Base-by-base conservation (phyloP, 2,113 vertebrate genomes). In the Neotragus pygmaeus region DNA sequence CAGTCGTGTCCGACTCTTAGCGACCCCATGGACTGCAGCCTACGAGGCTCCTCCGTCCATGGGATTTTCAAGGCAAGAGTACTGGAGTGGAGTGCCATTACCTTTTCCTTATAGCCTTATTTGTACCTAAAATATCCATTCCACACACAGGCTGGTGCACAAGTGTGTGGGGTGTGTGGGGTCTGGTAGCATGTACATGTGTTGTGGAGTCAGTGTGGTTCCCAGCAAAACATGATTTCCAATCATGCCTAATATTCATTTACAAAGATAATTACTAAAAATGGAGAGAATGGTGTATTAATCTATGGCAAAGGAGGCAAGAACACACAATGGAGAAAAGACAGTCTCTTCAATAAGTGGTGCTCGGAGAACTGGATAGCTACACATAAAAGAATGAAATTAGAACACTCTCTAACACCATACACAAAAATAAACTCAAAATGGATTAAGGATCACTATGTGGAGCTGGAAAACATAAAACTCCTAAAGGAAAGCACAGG, bases 251-350 rank as follows among this genome's bases (percentile, higher is more conserved):
- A 57, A 87, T 77, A 90, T 78, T 57, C 39, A 64, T 17, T 82
- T 62, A 87, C 33, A 70, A 82, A 95, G 17, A 51, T 21, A 97
- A 89, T 58, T 62, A 30, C 45, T 47, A 89, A 58, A 53, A 78
- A 60, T 36, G 53, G 27, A 94, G 13, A 75, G 12, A 60, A 88
- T 62, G 5, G 33, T 25, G 49, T 49, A 81, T 81, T 80, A 80
- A 49, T n/a, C 77, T 80, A 53, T 36, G 78, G 33, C 49, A 4
- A 53, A 81, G 33, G 33, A 81, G 6, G 78, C 33, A n/a, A n/a
- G 33, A 81, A 53, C 21, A n/a, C 19, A n/a, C 49, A 81, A 25
- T n/a, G 6, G 33, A 81, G 33, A 51, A 81, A 53, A 81, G 49
- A 23, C 49, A 14, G 33, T 81, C 78, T 53, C 78, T 53, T 53